Percentiles rank a stretch among this genome's conserved stretches.
Conservation (phyloP, 2,888 invertebrate species). For the Plagodis pulveraria region DNA sequence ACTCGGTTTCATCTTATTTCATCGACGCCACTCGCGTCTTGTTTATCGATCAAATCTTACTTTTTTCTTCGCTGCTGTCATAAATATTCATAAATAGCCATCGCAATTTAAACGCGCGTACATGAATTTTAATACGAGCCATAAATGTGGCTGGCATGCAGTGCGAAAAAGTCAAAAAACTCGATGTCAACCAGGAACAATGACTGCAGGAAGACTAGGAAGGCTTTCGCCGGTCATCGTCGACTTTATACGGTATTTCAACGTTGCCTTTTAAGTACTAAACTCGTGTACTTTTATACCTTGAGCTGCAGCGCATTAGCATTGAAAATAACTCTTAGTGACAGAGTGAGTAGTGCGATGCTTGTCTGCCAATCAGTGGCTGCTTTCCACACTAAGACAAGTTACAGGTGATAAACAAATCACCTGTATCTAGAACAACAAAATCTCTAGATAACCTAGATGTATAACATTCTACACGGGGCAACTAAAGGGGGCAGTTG, state of each 20-base stretch:
- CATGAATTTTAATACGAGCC: slow-evolving; percentile 66
- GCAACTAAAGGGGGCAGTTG: slow-evolving; percentile 1
- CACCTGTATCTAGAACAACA: slow-evolving; percentile 38
- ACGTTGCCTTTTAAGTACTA: slow-evolving; percentile 15
- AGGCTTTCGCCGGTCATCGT: slow-evolving; percentile 37
- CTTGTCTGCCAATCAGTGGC: slow-evolving; percentile 36
- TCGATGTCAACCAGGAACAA: slow-evolving; percentile 48
- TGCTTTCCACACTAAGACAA: slow-evolving; percentile 17
- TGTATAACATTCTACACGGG: slow-evolving; percentile 9
- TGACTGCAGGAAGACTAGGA: slow-evolving; percentile 48
- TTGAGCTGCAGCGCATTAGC: slow-evolving; percentile 25
- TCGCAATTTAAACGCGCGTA: slow-evolving; percentile 54
- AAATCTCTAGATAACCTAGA: slow-evolving; percentile 38
- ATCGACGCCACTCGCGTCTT: slow-evolving; percentile 34
- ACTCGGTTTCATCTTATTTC: slow-evolving; percentile 51
- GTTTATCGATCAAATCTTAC: slow-evolving; percentile 64
- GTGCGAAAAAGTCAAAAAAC: slow-evolving; percentile 48
- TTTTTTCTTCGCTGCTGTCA: slow-evolving; percentile 51
- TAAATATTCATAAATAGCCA: slow-evolving; percentile 69
- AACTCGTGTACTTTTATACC: background rate
- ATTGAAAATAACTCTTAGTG: slow-evolving; percentile 33
- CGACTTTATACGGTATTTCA: slow-evolving; percentile 15
- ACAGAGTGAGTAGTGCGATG: slow-evolving; percentile 28
- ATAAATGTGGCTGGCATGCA: slow-evolving; percentile 44
- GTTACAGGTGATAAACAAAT: slow-evolving; percentile 36